Conservation (phyloP, 2,113 vertebrate species). For the Cisticola juncidis region DNA sequence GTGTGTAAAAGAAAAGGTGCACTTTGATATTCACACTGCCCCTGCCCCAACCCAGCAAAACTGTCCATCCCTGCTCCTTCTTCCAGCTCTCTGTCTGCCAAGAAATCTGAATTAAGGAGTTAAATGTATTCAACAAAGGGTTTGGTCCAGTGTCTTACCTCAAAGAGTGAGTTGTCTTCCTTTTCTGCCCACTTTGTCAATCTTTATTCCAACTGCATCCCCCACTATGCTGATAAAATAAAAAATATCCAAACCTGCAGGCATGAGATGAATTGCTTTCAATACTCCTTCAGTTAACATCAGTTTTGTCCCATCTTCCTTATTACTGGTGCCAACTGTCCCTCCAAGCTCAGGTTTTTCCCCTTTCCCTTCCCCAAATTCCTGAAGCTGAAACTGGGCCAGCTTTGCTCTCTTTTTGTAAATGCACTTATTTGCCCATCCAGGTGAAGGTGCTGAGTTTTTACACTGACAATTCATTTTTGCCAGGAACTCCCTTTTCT, state of each 20-base stretch:
- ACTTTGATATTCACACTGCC: background rate
- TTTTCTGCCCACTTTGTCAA: background rate
- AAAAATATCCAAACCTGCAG: background rate
- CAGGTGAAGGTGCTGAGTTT: background rate
- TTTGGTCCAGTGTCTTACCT: background rate
- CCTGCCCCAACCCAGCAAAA: background rate
- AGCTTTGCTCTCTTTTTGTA: background rate
- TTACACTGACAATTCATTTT: background rate
- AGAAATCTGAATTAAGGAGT: background rate
- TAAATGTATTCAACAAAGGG: background rate
- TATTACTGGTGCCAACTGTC: slow-evolving; percentile 22
- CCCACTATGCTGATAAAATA: background rate
- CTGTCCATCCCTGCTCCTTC: background rate
- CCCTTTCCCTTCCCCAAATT: background rate
- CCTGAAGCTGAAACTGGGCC: background rate
- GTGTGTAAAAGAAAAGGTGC: background rate
- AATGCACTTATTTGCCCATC: background rate
- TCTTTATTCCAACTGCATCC: background rate
- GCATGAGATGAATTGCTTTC: slow-evolving; percentile 4
- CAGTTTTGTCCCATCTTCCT: slow-evolving; percentile 17
- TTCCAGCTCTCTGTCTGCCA: background rate
- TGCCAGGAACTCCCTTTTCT: background rate
- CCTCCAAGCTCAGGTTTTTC: background rate
- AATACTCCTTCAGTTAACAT: background rate
- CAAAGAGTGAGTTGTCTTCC: background rate